A percentile compares a stretch with the other conserved stretches of the same genome.
Conservation (phyloP, 2,113 vertebrate genomes). For the Zootoca vivipara region DNA sequence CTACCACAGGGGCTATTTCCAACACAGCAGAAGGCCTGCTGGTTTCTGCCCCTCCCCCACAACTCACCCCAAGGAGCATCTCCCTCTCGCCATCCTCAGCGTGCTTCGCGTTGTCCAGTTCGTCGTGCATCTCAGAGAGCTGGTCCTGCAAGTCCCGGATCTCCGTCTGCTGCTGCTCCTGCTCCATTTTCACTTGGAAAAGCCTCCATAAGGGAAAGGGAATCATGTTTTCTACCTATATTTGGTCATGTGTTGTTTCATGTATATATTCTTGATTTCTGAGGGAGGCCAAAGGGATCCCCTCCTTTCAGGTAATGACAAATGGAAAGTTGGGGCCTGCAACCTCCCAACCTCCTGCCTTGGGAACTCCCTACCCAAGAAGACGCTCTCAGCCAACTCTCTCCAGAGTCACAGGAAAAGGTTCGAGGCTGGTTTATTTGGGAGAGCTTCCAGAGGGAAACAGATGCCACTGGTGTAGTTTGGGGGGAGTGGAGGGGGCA, state of each 20-base stretch:
- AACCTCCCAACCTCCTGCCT: no score
- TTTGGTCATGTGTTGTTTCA: neutral
- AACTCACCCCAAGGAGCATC: conserved; percentile 84
- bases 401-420: neutral
- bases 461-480: no score
- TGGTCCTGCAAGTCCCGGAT: conserved; percentile 97
- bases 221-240: neutral
- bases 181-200: conserved; percentile 97
- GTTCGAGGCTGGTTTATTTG: neutral
- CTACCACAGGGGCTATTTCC: neutral
- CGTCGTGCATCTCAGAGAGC: conserved; percentile 98
- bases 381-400: neutral
- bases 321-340: neutral
- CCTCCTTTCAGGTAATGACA: neutral
- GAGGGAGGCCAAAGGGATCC: neutral
- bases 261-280: neutral
- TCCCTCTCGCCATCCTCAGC: conserved; percentile 84
- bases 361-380: neutral
- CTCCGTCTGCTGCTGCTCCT: conserved; percentile 93
- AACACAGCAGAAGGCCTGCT: neutral
- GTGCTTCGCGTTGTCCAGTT: conserved; percentile 88
- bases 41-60: neutral
- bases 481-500: no score
- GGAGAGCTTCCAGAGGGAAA: neutral
- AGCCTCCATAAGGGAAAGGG: conserved; percentile 76